Evolutionary conservation across 2,113 vertebrate genomes (phyloP), one percentile per base, ranked within the genome.

Genomic region (Donacobius atricapilla): DNA sequence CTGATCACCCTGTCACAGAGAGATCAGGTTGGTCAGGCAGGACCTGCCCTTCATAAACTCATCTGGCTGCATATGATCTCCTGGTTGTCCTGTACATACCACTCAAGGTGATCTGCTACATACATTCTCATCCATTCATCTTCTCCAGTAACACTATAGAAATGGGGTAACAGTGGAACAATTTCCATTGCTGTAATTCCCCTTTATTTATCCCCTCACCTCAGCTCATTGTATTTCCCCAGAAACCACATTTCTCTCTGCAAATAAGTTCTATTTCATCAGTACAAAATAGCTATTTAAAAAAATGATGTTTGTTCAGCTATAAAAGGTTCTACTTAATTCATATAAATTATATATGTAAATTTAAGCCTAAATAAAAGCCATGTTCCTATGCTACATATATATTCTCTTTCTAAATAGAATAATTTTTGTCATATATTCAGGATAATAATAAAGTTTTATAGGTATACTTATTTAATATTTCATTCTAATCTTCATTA

Each of bases 1-100:
- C 1, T 0, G 0, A 3, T 54, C 20, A 28, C 11, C 35, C 61
- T 39, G 27, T 24, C 20, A 37, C 9, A 33, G 24, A 13, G 7
- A 70, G 64, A 72, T 50, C 6, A 21, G 9, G 13, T 19, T 6
- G 1, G 9, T 37, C 39, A 56, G 51, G 25, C 28, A 90, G 33
- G 13, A 51, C 5, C 5, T 57, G 42, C 16, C 19, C 42, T 31
- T 57, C 30, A 30, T 25, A 25, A 72, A 51, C 2, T 4, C n/a
- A 31, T 6, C 19, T 65, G 24, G 4, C 35, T 35, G 8, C 5
- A 16, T n/a, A 21, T 12, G 7, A 23, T 9, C 10, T 13, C 22
- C 14, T 56, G 20, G 3, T 25, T 56, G 13, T 58, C n/a, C 21
- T 83, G n/a, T 31, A 24, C 5, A 2, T 56, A 18, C 11, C 5